Evolutionary conservation across 2,113 vertebrate species (phyloP).

Genomic region (Tachysurus fulvidraco): DNA sequence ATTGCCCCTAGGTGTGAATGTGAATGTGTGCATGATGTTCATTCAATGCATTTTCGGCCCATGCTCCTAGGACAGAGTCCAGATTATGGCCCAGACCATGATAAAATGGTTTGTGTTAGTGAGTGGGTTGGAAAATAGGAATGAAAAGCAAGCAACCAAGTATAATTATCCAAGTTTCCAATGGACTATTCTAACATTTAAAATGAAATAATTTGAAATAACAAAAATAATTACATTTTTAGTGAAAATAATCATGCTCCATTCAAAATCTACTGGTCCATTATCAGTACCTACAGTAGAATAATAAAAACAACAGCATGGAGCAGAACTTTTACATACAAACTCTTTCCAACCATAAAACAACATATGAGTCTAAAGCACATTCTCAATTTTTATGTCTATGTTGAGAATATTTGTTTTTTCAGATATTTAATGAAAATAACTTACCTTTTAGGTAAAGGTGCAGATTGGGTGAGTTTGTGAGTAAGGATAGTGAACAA

Average conservation of each 20-base stretch:
- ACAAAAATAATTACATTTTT: too few species aligned
- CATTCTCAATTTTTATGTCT: too few species aligned
- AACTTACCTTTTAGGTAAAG: background rate
- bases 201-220: background rate
- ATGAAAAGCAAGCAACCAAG: too few species aligned
- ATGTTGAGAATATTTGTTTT: background rate
- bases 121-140: background rate
- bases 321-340: background rate
- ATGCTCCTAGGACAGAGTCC: background rate
- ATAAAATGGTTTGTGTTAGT: background rate
- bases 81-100: background rate
- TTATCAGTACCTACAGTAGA: background rate
- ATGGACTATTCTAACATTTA: background rate
- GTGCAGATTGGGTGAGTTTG: background rate
- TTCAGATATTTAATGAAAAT: background rate
- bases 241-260: too few species aligned
- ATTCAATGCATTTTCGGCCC: background rate
- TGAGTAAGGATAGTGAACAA: background rate
- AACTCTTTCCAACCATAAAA: background rate
- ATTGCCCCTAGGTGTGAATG: background rate
- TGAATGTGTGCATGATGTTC: background rate
- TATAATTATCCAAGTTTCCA: too few species aligned
- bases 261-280: background rate
- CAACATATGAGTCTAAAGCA: background rate
- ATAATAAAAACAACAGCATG: background rate